Conservation (phyloP, 37 sponge, comb jelly and placozoan genomes). For the Beroe forskalii region DNA sequence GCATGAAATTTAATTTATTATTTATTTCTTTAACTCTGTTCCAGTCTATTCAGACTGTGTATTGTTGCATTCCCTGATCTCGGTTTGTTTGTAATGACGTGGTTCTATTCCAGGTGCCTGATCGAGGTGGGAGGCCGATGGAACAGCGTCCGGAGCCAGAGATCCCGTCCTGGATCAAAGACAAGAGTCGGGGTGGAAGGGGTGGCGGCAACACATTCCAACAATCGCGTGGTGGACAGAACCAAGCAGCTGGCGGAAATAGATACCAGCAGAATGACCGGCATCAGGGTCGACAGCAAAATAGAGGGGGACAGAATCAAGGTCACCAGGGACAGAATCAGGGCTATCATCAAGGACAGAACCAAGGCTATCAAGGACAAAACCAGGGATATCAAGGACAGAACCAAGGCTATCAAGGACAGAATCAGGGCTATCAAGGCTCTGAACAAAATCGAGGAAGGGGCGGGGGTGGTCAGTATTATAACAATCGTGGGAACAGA, state of each 20-base stretch:
- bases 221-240: conserved; percentile 47
- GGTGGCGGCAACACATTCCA: background rate
- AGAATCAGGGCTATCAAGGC: background rate
- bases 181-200: background rate
- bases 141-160: conserved; percentile 63
- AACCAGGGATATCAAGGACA: background rate
- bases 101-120: conserved; percentile 34
- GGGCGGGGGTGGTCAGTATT: background rate
- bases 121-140: conserved; percentile 50
- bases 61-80: too few species aligned
- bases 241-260: conserved; percentile 17
- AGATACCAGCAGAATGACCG: conserved; percentile 19
- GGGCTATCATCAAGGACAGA: conserved; percentile 17
- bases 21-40: too few species aligned
- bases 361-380: background rate
- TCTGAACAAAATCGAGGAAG: background rate
- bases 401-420: background rate
- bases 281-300: background rate
- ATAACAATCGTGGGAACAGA: conserved; percentile 1
- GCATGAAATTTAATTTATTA: too few species aligned
- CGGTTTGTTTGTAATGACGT: too few species aligned
- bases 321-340: conserved; percentile 39
- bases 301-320: background rate
- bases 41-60: too few species aligned
- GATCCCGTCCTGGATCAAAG: conserved; percentile 53